Evolutionary conservation across 2,797 vertebrate genomes (phyloP).

Genomic region (Crax fasciolata): DNA sequence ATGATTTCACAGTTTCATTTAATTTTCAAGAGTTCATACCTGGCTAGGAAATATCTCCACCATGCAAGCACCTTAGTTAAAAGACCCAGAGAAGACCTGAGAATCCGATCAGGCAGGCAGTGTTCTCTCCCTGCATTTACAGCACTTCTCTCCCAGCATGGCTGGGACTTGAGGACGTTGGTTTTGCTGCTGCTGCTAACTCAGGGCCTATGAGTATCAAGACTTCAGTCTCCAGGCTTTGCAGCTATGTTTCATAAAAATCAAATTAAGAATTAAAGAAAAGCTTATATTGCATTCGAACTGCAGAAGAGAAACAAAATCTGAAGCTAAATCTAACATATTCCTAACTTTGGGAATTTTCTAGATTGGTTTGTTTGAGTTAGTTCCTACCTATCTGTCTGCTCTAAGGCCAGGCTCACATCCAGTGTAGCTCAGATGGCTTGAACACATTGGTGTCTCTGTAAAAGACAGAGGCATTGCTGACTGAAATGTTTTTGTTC

Average conservation of each 20-base stretch:
- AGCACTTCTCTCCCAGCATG: neutral
- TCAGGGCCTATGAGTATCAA: neutral
- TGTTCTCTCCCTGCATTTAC: neutral
- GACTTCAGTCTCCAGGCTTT: neutral
- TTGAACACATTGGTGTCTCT: neutral
- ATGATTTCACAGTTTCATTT: neutral
- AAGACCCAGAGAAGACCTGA: neutral
- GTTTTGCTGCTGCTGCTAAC: neutral
- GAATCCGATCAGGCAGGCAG: neutral
- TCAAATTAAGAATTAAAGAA: neutral
- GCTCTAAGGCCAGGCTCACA: neutral
- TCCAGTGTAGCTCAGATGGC: neutral
- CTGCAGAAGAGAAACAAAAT: neutral
- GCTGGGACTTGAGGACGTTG: neutral
- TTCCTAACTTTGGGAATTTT: neutral
- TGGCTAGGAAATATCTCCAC: neutral
- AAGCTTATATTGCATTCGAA: neutral
- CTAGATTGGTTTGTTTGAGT: neutral
- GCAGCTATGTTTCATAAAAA: neutral
- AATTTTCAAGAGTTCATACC: neutral
- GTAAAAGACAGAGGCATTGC: neutral
- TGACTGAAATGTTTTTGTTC: neutral
- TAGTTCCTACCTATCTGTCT: neutral
- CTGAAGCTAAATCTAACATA: neutral
- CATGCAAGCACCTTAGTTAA: neutral